Evolutionary conservation across 2,113 vertebrate species (phyloP).

Genomic region (Colistium nudipinnis): DNA sequence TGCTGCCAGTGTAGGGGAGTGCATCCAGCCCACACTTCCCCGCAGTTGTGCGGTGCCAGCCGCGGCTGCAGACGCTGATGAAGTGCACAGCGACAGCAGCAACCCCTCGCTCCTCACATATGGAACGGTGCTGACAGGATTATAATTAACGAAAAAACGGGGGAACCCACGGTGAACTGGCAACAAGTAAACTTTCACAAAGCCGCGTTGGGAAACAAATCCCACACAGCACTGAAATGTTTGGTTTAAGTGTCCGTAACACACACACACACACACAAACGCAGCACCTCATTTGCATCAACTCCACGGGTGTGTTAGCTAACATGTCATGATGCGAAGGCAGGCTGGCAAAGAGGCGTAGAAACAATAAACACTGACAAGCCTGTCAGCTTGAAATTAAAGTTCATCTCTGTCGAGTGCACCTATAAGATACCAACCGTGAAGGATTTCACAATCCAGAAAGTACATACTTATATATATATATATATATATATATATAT

Average conservation of each 20-base stretch:
- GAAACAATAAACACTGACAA: slow-evolving; percentile 16
- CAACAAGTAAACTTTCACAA: slow-evolving; percentile 64
- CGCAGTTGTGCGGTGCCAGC: slow-evolving; percentile 39
- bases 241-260: slow-evolving; percentile 16
- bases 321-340: slow-evolving; percentile 35
- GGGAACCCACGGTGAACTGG: slow-evolving; percentile 42
- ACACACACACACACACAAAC: too few relatives aligned
- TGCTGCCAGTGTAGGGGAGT: slow-evolving; percentile 67
- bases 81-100: slow-evolving; percentile 24
- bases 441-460: slow-evolving; percentile 10
- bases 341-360: slow-evolving; percentile 12
- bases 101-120: slow-evolving; percentile 43
- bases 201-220: slow-evolving; percentile 49
- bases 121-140: slow-evolving; percentile 57
- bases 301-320: slow-evolving; percentile 27
- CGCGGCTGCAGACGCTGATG: slow-evolving; percentile 37
- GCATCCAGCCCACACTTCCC: slow-evolving; percentile 72
- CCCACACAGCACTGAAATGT: slow-evolving; percentile 46
- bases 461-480: slow-evolving; percentile 3
- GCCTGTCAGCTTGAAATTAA: slow-evolving; percentile 40
- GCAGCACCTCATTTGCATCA: slow-evolving; percentile 52
- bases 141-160: slow-evolving; percentile 65
- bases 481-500: too few relatives aligned
- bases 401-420: slow-evolving; percentile 42
- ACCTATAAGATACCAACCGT: slow-evolving; percentile 31